These are phyloP conservation scores for Atractosteus spatula DNA, from an alignment of 2,113 vertebrate species.

Conservation along the genomic window DNA sequence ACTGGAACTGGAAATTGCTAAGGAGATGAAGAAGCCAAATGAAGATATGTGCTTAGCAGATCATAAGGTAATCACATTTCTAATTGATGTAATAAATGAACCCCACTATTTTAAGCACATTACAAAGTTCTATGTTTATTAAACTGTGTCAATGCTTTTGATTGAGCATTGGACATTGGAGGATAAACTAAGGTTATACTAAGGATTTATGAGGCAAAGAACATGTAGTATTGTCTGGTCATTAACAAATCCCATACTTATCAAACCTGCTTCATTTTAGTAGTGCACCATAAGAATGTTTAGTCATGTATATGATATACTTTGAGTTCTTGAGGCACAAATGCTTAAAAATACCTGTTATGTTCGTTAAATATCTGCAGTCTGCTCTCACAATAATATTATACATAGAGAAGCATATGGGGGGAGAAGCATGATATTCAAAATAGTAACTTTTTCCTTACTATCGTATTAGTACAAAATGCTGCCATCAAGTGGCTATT, in stretches of 20 bases:
- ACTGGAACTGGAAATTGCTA: slow-evolving; percentile 88
- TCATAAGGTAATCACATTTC: slow-evolving; percentile 80
- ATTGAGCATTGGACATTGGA: background rate
- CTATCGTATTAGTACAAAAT: slow-evolving; percentile 16
- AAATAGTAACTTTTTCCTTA: background rate
- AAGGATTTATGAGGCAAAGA: too few species aligned
- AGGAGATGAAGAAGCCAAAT: slow-evolving; percentile 90
- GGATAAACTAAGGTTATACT: background rate
- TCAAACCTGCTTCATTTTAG: background rate
- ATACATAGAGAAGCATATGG: too few species aligned
- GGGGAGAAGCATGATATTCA: too few species aligned
- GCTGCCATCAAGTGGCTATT: slow-evolving; percentile 57
- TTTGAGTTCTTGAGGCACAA: background rate
- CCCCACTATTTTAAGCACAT: background rate
- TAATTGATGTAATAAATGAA: background rate
- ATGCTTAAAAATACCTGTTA: too few species aligned
- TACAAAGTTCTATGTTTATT: background rate
- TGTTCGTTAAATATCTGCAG: too few species aligned
- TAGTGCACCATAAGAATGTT: background rate
- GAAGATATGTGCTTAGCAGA: slow-evolving; percentile 95
- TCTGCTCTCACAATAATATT: too few species aligned
- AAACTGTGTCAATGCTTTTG: background rate
- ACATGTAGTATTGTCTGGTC: too few species aligned
- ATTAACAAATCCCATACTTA: too few species aligned
- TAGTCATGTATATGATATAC: background rate